A percentile compares a stretch with the other conserved stretches of the same genome.
phyloP scores from a whole-genome alignment of 2,113 vertebrate genomes.

The Tetraodon nigroviridis region DNA sequence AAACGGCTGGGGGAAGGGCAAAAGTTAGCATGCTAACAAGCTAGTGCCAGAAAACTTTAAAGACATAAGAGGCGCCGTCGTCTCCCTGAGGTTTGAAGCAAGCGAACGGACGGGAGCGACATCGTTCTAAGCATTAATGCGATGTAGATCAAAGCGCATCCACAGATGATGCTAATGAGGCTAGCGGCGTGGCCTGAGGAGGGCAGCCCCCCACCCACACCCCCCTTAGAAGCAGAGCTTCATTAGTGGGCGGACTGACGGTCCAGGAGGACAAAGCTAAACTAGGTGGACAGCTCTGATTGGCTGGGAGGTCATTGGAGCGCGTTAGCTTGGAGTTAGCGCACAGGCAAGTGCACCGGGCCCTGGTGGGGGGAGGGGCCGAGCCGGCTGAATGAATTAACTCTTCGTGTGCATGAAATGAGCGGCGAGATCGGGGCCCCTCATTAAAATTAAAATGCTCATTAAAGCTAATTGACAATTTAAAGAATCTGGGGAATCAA shows the following conservation, averaged over 20 bases:
- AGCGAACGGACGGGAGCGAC: too few species aligned
- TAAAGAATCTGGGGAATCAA: constrained; percentile 58
- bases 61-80: not conserved
- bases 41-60: not conserved
- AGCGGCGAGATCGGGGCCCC: constrained; percentile 42
- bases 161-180: constrained; percentile 60
- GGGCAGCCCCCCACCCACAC: constrained; percentile 41
- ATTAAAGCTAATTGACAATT: constrained; percentile 79
- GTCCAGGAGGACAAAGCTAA: not conserved
- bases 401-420: not conserved
- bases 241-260: constrained; percentile 20
- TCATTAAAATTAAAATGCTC: constrained; percentile 79
- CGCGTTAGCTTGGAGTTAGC: constrained; percentile 13
- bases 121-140: constrained; percentile 64
- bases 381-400: too few species aligned
- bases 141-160: constrained; percentile 69
- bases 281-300: constrained; percentile 40
- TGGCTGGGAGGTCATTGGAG: constrained; percentile 44
- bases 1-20: too few species aligned
- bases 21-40: not conserved
- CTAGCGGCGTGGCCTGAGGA: constrained; percentile 55
- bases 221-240: constrained; percentile 51
- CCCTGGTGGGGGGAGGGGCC: not conserved
- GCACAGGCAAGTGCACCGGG: not conserved
- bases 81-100: too few species aligned